These are phyloP conservation scores for Urocynchramus pylzowi DNA, from an alignment of 2,113 vertebrate species.

Conservation along the genomic window DNA sequence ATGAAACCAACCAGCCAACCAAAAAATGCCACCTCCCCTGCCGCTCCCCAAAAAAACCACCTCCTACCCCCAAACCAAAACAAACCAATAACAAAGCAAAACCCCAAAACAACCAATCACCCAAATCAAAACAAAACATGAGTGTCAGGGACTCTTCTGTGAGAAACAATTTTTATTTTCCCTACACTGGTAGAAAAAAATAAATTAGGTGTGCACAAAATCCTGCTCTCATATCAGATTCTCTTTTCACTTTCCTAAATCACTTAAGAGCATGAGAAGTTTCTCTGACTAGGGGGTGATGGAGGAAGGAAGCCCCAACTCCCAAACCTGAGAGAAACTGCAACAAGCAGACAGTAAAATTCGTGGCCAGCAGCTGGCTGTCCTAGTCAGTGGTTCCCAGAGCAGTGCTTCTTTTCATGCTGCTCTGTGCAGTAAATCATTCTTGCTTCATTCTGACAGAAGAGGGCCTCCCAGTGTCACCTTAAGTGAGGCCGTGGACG, in stretches of 20 bases:
- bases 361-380: not conserved
- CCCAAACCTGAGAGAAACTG: not conserved
- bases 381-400: not conserved
- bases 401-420: not conserved
- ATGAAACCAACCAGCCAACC: not conserved
- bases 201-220: not conserved
- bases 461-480: slow-evolving; percentile 41
- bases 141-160: not conserved
- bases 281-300: not conserved
- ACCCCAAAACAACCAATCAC: not conserved
- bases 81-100: not conserved
- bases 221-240: not conserved
- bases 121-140: not conserved
- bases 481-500: rapidly evolving
- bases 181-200: not conserved
- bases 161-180: not conserved
- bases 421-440: not conserved
- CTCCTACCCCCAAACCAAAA: not conserved
- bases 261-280: not conserved
- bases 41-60: not conserved
- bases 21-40: rapidly evolving
- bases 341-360: not conserved
- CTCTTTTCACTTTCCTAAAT: not conserved
- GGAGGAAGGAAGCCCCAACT: not conserved
- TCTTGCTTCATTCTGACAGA: not conserved